Conservation (phyloP, 2,888 invertebrate genomes). For the Eustalomyia histrio region DNA sequence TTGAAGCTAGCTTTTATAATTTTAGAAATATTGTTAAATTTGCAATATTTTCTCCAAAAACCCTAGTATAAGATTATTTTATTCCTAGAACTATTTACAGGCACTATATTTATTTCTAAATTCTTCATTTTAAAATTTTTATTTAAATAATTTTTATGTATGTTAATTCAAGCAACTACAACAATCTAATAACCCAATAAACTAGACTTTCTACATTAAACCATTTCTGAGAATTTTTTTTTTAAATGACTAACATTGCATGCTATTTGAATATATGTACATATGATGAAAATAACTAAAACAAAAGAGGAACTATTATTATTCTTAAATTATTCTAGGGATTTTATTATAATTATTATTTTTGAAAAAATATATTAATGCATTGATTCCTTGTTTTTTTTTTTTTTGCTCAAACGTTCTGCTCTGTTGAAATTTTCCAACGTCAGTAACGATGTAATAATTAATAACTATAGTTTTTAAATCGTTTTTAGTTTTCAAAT, state of each 20-base stretch:
- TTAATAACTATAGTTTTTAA: conserved; percentile 38
- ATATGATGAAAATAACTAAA: too few species aligned
- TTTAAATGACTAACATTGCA: conserved; percentile 40
- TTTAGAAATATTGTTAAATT: too few species aligned
- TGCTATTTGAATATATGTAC: background rate
- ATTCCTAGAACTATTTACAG: too few species aligned
- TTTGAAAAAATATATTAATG: conserved; percentile 24
- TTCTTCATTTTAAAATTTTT: too few species aligned
- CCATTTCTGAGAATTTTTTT: conserved; percentile 1
- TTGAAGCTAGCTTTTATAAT: too few species aligned
- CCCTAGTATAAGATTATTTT: too few species aligned
- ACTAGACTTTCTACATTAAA: background rate
- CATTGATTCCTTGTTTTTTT: conserved; percentile 15
- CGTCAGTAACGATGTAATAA: conserved; percentile 58
- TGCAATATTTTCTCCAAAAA: too few species aligned
- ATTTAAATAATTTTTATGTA: too few species aligned
- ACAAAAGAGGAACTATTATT: too few species aligned
- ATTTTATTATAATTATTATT: conserved; percentile 19
- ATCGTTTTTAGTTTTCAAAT: conserved; percentile 17
- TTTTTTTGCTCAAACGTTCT: conserved; percentile 33
- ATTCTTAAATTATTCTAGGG: background rate
- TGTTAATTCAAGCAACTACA: too few species aligned
- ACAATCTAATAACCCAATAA: background rate
- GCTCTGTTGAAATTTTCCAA: conserved; percentile 49
- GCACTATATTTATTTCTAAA: too few species aligned